Evolutionary conservation across 2,797 vertebrate species (phyloP).

Genomic region (Enteromius treurensis): DNA sequence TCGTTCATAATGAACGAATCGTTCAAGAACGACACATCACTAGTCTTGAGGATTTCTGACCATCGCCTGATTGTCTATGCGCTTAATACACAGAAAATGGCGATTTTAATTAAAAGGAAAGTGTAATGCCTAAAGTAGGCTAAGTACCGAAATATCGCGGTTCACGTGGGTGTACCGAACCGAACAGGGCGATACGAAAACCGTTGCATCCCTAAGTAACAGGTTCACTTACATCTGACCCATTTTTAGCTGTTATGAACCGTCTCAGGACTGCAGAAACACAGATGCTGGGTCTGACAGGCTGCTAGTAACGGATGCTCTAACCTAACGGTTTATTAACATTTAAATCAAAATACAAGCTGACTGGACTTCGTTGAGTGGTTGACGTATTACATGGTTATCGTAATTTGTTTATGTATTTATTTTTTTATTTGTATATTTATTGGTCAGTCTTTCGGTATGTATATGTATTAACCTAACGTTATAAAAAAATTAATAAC

Average conservation of each 20-base stretch:
- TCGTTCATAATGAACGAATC: too few species aligned
- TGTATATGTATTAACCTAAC: neutral
- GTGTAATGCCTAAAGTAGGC: too few species aligned
- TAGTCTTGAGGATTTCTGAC: too few species aligned
- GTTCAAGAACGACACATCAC: too few species aligned
- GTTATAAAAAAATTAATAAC: neutral
- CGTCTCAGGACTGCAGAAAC: neutral
- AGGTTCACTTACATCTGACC: conserved; percentile 25
- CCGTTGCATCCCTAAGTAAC: too few species aligned
- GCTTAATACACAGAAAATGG: too few species aligned
- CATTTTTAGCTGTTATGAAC: neutral
- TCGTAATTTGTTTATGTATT: neutral
- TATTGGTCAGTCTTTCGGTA: neutral
- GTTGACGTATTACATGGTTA: neutral
- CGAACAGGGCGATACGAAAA: too few species aligned
- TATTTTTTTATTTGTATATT: neutral
- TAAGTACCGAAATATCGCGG: too few species aligned
- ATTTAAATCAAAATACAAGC: neutral
- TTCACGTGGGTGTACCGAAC: too few species aligned
- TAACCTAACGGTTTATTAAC: neutral
- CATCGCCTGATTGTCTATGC: too few species aligned
- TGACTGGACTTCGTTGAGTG: neutral
- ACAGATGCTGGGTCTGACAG: neutral
- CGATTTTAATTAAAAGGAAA: too few species aligned
- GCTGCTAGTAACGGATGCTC: neutral